These are phyloP conservation scores for Hanleya hanleyi DNA, from an alignment of 2,888 invertebrate species.

Conservation along the genomic window DNA sequence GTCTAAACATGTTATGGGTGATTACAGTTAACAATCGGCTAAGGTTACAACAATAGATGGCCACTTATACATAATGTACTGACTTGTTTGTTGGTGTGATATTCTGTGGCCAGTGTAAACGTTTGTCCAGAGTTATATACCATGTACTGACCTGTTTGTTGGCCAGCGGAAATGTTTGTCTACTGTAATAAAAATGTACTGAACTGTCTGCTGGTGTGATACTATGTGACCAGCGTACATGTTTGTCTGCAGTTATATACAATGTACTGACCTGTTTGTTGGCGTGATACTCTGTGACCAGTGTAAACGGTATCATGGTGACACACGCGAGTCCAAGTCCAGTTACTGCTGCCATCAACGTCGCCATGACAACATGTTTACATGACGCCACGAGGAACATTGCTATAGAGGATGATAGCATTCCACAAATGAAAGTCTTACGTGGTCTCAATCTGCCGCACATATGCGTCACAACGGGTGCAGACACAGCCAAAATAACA, in stretches of 20 bases:
- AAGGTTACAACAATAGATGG: no score
- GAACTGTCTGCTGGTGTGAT: background rate
- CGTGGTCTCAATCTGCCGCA: conserved; percentile 79
- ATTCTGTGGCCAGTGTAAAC: no score
- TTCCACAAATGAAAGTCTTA: conserved; percentile 64
- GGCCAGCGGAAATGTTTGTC: background rate
- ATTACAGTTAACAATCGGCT: no score
- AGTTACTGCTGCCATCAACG: conserved; percentile 86
- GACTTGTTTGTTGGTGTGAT: no score
- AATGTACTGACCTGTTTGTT: conserved; percentile 88
- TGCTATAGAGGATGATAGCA: conserved; percentile 80
- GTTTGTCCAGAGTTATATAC: no score
- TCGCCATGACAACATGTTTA: conserved; percentile 88
- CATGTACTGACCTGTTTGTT: no score
- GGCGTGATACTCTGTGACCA: conserved; percentile 96
- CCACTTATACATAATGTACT: no score
- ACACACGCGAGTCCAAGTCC: conserved; percentile 98
- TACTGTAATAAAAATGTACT: background rate
- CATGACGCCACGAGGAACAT: conserved; percentile 88
- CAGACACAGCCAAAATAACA: conserved; percentile 80
- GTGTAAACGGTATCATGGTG: conserved; percentile 96
- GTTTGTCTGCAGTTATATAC: no score
- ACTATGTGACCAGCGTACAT: no score
- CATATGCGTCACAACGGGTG: conserved; percentile 88
- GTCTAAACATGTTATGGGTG: no score